Base-by-base conservation (phyloP, 2,888 invertebrate genomes). In the Cheilosia pagana region DNA sequence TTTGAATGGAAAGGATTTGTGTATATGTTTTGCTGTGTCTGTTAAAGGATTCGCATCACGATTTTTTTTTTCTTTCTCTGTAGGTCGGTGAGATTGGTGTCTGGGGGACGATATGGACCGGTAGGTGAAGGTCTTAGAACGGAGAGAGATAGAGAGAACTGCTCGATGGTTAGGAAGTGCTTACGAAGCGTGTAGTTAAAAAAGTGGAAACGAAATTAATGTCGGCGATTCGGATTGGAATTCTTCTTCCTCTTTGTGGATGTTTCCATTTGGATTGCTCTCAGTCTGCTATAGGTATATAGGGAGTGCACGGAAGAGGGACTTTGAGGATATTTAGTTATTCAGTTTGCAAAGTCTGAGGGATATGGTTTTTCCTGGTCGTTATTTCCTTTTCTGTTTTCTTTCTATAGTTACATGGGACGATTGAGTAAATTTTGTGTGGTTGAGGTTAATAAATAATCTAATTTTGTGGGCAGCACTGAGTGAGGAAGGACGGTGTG, bases 201-300 rank as follows among this genome's bases (percentile, higher is more conserved):
- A 81, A 76, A 81, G 63, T 81, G 62, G 70, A 79, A 76, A 76
- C 71, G 67, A 82, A 85, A 85, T 85, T 85, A 81, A 81, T 81
- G 85, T 71, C 81, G 81, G 75, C 76, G 65, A 81, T 81, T 85
- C 76, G 70, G 67, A 81, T 85, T 81, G 75, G 75, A 53, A 67
- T 81, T 71, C 57, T 45, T 71, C 70, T 77, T 19, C 10, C 6
- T 57, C 62, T 55, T 55, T n/a, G 12, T 35, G 35, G 3, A 35
- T 67, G 75, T 63, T 31, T 16, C 31, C 57, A 52, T 43, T 78
- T 59, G 59, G 70, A 41, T 74, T 63, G 52, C 35, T 41, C 68
- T 55, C 35, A 12, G n/a, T n/a, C 23, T 39, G 1, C 25, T 28
- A 25, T 4, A 28, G 1, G 19, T 28, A 25, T 4, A 28, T 8